Conservation (phyloP, 1,140 invertebrate genomes). For the Drosophila mojavensis region DNA sequence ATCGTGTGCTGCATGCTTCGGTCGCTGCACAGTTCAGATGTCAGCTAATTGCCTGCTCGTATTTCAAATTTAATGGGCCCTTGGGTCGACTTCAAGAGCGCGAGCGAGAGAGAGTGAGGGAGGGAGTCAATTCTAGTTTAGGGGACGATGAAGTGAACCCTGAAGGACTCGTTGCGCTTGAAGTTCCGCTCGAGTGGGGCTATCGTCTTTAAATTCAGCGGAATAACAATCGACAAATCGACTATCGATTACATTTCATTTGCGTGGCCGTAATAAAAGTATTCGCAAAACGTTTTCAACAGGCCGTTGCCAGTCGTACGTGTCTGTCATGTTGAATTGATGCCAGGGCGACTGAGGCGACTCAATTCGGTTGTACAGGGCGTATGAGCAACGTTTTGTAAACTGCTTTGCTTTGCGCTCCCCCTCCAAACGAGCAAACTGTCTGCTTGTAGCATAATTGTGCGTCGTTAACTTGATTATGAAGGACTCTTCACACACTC, state of each 20-base stretch:
- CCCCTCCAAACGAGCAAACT: constrained; percentile 51
- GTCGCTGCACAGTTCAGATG: constrained; percentile 10
- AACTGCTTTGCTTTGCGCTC: constrained; percentile 75
- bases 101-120: no score
- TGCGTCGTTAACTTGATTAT: constrained; percentile 81
- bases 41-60: constrained; percentile 28
- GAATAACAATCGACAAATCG: constrained; percentile 40
- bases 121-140: background rate
- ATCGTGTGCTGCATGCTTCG: background rate
- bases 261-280: constrained; percentile 63
- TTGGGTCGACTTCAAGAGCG: background rate
- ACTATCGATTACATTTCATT: constrained; percentile 64
- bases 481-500: constrained; percentile 53
- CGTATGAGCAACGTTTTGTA: constrained; percentile 75
- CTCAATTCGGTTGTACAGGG: constrained; percentile 20
- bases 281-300: constrained; percentile 62
- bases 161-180: background rate
- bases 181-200: background rate
- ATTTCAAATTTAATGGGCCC: constrained; percentile 11
- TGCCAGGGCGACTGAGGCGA: background rate
- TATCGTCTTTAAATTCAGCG: constrained; percentile 23
- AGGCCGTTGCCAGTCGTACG: constrained; percentile 65
- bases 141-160: background rate
- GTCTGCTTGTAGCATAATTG: constrained; percentile 78
- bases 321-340: constrained; percentile 77